Evolutionary conservation across 2,888 invertebrate species (phyloP).

Genomic region (Urechis unicinctus): DNA sequence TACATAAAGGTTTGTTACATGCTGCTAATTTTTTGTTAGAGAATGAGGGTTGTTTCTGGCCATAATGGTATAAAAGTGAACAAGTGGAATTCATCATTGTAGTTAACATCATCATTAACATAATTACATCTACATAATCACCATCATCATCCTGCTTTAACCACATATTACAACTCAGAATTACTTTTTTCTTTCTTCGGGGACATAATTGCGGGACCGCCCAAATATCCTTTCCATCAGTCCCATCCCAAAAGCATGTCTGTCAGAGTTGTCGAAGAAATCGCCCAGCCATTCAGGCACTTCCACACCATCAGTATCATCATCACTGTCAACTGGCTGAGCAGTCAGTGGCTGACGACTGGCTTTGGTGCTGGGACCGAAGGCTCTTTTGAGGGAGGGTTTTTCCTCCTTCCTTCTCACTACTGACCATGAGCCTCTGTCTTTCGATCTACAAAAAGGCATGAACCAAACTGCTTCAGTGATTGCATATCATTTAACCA

Average conservation of each 20-base stretch:
- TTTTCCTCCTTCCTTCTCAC: background rate
- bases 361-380: too few relatives aligned
- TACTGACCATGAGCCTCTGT: background rate
- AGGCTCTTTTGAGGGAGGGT: background rate
- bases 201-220: background rate
- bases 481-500: too few relatives aligned
- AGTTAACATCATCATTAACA: too few relatives aligned
- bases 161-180: background rate
- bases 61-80: too few relatives aligned
- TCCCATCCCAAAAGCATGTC: slow-evolving; percentile 5
- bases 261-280: slow-evolving; percentile 14
- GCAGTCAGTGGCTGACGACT: background rate
- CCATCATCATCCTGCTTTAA: too few relatives aligned
- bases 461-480: too few relatives aligned
- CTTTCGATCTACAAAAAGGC: background rate
- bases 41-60: too few relatives aligned
- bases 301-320: background rate
- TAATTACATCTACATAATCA: too few relatives aligned
- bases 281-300: background rate
- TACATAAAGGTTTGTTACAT: too few relatives aligned
- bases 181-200: background rate
- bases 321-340: background rate
- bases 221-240: slow-evolving; percentile 1
- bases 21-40: too few relatives aligned
- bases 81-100: too few relatives aligned